phyloP scores from a whole-genome alignment of 2,888 invertebrate genomes.

The Rhyacophila evoluta region DNA sequence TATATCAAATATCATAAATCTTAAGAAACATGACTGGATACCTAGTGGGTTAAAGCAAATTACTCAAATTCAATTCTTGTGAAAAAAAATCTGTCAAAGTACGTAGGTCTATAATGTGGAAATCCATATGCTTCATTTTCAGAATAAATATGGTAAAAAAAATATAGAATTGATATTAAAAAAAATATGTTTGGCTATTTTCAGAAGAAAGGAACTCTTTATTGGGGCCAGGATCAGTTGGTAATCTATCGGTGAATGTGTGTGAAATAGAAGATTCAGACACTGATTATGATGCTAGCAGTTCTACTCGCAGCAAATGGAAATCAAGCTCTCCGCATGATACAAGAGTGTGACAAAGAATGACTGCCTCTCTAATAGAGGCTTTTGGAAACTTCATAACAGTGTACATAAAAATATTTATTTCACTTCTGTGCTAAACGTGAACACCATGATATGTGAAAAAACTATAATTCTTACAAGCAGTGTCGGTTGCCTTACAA shows the following conservation, averaged over 20 bases:
- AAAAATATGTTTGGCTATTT: neutral
- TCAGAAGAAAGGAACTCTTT: conserved; percentile 75
- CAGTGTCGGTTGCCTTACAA: conserved; percentile 32
- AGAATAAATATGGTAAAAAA: no score
- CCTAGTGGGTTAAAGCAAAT: no score
- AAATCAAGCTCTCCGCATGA: conserved; percentile 49
- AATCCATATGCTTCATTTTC: no score
- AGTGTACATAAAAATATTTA: conserved; percentile 20
- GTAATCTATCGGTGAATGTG: conserved; percentile 82
- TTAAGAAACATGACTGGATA: no score
- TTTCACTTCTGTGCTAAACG: neutral
- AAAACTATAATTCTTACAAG: neutral
- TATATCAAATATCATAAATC: no score
- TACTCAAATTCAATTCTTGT: no score
- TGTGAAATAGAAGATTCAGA: conserved; percentile 87
- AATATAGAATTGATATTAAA: no score
- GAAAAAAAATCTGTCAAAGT: no score
- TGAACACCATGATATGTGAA: neutral
- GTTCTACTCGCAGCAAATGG: conserved; percentile 47
- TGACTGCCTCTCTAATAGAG: conserved; percentile 51
- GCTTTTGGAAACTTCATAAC: conserved; percentile 28
- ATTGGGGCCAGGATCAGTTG: conserved; percentile 76
- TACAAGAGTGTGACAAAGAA: conserved; percentile 56
- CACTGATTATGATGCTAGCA: conserved; percentile 68
- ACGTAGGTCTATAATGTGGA: no score